Conservation (phyloP, 2,888 invertebrate genomes). For the Andrena flavipes region DNA sequence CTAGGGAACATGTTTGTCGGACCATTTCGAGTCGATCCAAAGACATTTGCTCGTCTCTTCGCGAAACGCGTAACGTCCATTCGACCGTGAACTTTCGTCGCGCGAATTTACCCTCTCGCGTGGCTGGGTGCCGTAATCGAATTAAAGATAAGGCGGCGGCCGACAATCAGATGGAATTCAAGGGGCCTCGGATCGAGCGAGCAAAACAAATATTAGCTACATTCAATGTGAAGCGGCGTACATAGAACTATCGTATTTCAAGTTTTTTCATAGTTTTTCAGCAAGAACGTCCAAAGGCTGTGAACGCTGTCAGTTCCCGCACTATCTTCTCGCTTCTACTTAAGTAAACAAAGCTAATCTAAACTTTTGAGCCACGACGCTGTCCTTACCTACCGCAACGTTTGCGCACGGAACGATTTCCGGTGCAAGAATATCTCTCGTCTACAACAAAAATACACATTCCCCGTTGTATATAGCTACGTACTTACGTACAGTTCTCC, state of each 20-base stretch:
- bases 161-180: constrained; percentile 60
- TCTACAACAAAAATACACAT: not conserved
- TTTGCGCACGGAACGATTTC: not conserved
- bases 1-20: too few species aligned
- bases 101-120: not conserved
- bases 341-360: not conserved
- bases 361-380: not conserved
- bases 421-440: not conserved
- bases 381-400: constrained; percentile 11
- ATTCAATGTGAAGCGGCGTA: too few species aligned
- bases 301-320: not conserved
- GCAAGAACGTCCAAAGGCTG: too few species aligned
- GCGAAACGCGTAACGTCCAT: too few species aligned
- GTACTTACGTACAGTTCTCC: too few species aligned
- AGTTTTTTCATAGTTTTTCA: too few species aligned
- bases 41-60: too few species aligned
- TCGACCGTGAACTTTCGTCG: not conserved
- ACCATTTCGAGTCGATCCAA: too few species aligned
- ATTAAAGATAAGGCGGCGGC: constrained; percentile 61
- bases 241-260: too few species aligned
- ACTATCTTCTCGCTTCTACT: not conserved
- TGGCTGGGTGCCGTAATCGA: constrained; percentile 49
- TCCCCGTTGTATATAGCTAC: not conserved
- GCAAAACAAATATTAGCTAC: not conserved
- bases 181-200: constrained; percentile 25